These are phyloP conservation scores for Hyalella azteca DNA, from an alignment of 2,888 invertebrate species.

Conservation along the genomic window DNA sequence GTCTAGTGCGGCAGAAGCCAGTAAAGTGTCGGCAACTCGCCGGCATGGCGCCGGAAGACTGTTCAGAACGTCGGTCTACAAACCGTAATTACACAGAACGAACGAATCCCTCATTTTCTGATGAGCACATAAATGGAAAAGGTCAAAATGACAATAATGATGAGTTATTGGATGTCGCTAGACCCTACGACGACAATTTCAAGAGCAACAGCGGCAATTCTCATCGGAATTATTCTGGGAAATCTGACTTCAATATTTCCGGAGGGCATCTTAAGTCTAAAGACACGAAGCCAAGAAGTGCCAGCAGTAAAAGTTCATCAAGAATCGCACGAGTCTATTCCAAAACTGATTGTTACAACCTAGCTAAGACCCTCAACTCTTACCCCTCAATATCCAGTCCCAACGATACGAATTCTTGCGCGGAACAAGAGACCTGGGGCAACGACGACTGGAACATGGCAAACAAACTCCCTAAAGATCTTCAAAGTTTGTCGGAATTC, in stretches of 20 bases:
- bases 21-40: slow-evolving; percentile 1
- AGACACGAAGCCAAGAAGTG: background rate
- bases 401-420: background rate
- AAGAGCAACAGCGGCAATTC: background rate
- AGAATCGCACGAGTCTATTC: slow-evolving; percentile 1
- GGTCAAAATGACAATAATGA: background rate
- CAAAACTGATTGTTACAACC: slow-evolving; percentile 16
- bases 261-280: background rate
- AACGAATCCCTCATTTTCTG: background rate
- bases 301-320: background rate
- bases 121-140: background rate
- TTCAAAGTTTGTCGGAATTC: slow-evolving; percentile 30
- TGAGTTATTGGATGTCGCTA: background rate
- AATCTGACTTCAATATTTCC: background rate
- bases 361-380: background rate
- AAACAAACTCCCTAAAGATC: slow-evolving; percentile 22
- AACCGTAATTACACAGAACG: background rate
- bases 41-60: background rate
- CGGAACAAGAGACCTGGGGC: background rate
- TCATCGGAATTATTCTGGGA: background rate
- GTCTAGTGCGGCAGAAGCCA: slow-evolving; percentile 14
- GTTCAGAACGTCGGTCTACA: background rate
- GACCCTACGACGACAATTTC: background rate
- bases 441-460: background rate
- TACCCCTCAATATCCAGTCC: background rate